Base-by-base conservation (phyloP, 2,888 invertebrate genomes). In the Reticulitermes lucifugus region DNA sequence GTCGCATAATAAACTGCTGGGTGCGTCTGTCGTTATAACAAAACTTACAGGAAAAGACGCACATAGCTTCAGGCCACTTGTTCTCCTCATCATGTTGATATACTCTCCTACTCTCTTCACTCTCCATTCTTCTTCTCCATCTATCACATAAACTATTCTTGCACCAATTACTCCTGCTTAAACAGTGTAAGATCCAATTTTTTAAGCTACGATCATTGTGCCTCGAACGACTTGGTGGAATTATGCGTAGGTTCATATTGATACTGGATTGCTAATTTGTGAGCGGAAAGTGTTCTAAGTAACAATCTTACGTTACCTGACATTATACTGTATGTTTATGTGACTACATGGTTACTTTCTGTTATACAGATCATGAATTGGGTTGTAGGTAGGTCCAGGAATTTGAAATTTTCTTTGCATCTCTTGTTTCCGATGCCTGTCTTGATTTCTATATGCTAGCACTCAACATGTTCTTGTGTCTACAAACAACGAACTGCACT, bases 151-250 rank as follows among this genome's bases (percentile, higher is more conserved):
- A 86, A 70, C 82, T 84, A 86, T 86, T 79, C 85, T 85, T 85
- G 85, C 55, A 80, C 82, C 86, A 86, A 86, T 86, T 86, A 86
- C 84, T 41, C 51, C 73, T 84, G 83, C 86, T 84, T 86, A 86
- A 86, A 86, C 85, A 85, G 84, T 86, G 85, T 77, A 85, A 77
- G 55, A 83, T 85, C 80, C 80, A 85, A 85, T 86, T 83, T 85
- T 86, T 86, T 83, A 84, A 71, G 35, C 81, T 46, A 41, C 70
- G 70, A 81, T 43, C 81, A 14, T 77, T 21, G 25, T 25, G 75
- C 41, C 46, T 43, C 75, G n/a, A 77, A 77, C 75, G n/a, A 77
- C 80, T 29, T 79, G 14, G 55, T 80, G 80, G 80, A 80, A 80
- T 80, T 70, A 81, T 70, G 81, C 70, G 70, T n/a, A 81, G 43